These are phyloP conservation scores for Euura saliciscinereae DNA, from an alignment of 1,140 invertebrate species.

Conservation along the genomic window DNA sequence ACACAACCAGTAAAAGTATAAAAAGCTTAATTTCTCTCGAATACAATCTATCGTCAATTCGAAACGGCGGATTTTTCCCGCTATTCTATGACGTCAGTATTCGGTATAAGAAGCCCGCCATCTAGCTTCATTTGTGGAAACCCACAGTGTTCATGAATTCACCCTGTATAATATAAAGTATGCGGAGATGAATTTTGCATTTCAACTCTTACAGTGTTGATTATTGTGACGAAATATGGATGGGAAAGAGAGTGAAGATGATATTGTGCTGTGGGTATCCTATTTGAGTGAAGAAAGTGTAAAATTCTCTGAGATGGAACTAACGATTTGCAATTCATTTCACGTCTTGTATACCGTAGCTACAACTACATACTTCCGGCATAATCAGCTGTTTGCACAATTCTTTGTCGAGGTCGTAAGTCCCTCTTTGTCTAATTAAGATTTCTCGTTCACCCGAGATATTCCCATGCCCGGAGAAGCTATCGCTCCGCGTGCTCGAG, in stretches of 20 bases:
- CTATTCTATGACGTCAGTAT: no score
- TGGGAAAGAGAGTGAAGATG: background rate
- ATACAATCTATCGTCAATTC: no score
- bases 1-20: no score
- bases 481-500: background rate
- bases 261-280: background rate
- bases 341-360: background rate
- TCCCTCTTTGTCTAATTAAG: background rate
- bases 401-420: background rate
- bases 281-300: conserved; percentile 2
- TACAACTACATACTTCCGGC: background rate
- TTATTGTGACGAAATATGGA: background rate
- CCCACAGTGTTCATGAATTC: no score
- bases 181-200: no score
- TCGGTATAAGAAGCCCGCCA: no score
- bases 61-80: no score
- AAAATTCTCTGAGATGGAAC: background rate
- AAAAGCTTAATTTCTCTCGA: no score
- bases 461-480: background rate
- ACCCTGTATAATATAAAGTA: no score
- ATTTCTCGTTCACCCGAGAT: background rate
- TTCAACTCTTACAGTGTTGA: no score
- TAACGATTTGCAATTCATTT: conserved; percentile 5
- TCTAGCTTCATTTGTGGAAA: no score
- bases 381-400: background rate